These are phyloP conservation scores for Gobio gobio DNA, from an alignment of 2,113 vertebrate species.

Conservation along the genomic window DNA sequence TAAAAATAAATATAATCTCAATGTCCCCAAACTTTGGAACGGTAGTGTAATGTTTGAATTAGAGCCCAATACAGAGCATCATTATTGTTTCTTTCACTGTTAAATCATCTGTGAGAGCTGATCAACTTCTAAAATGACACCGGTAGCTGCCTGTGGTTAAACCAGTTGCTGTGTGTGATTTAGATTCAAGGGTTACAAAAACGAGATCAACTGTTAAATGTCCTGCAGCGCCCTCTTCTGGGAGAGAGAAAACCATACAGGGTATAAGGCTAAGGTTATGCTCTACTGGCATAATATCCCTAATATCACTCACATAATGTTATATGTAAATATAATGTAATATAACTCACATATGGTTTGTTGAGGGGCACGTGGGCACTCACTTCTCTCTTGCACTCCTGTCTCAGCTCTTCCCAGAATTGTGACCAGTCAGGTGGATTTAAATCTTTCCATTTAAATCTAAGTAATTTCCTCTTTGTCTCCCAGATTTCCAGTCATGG, in stretches of 20 bases:
- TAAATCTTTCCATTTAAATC: neutral
- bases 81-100: conserved; percentile 46
- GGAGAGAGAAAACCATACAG: conserved; percentile 21
- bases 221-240: conserved; percentile 50
- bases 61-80: conserved; percentile 30
- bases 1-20: too few relatives aligned
- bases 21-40: neutral
- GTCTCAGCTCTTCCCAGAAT: conserved; percentile 59
- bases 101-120: conserved; percentile 51
- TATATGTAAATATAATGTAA: too few relatives aligned
- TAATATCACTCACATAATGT: neutral
- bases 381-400: conserved; percentile 49
- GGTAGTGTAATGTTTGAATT: neutral
- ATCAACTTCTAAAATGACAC: conserved; percentile 60
- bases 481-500: neutral
- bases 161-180: conserved; percentile 46
- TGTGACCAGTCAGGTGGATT: conserved; percentile 66
- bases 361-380: conserved; percentile 24
- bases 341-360: conserved; percentile 35
- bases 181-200: conserved; percentile 46
- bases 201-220: conserved; percentile 57
- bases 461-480: neutral
- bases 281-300: too few relatives aligned
- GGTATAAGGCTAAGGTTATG: neutral
- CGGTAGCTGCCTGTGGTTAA: conserved; percentile 45